These are phyloP conservation scores for Trachymyrmex septentrionalis DNA, from an alignment of 1,140 invertebrate species.

Conservation along the genomic window DNA sequence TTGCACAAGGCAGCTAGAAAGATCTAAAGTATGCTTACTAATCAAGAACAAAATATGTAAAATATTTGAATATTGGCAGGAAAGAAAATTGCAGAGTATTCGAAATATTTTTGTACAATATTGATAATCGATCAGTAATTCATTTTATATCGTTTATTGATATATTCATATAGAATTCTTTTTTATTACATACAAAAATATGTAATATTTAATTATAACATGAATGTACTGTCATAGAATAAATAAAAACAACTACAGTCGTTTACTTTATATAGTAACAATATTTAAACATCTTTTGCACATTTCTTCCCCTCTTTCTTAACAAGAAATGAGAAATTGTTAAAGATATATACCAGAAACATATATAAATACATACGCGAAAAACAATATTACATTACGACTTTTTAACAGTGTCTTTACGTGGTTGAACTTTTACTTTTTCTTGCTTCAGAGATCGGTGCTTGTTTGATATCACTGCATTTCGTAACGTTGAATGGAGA, in stretches of 20 bases:
- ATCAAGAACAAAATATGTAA: slow-evolving; percentile 17
- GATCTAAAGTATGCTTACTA: slow-evolving; percentile 28
- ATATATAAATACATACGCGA: not conserved
- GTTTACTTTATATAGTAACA: slow-evolving; percentile 36
- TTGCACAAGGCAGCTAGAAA: slow-evolving; percentile 22
- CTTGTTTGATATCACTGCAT: slow-evolving; percentile 82
- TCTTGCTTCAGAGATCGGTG: slow-evolving; percentile 71
- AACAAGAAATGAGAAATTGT: slow-evolving; percentile 1
- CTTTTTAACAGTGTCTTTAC: slow-evolving; percentile 52
- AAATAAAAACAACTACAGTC: slow-evolving; percentile 48
- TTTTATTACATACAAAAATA: slow-evolving; percentile 55
- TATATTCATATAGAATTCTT: slow-evolving; percentile 36
- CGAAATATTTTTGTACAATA: slow-evolving; percentile 54
- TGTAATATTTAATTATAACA: slow-evolving; percentile 36
- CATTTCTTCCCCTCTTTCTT: not conserved
- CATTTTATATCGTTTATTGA: slow-evolving; percentile 33
- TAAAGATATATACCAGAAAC: slow-evolving; percentile 10
- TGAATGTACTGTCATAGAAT: slow-evolving; percentile 45
- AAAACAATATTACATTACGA: slow-evolving; percentile 32
- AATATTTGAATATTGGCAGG: slow-evolving; percentile 25
- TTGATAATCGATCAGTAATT: not conserved
- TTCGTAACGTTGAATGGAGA: slow-evolving; percentile 85
- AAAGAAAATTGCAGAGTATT: slow-evolving; percentile 19
- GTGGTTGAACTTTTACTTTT: slow-evolving; percentile 59
- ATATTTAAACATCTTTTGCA: slow-evolving; percentile 4